These are phyloP conservation scores for Dinomys branickii DNA, from an alignment of 2,113 vertebrate genomes.

Conservation along the genomic window DNA sequence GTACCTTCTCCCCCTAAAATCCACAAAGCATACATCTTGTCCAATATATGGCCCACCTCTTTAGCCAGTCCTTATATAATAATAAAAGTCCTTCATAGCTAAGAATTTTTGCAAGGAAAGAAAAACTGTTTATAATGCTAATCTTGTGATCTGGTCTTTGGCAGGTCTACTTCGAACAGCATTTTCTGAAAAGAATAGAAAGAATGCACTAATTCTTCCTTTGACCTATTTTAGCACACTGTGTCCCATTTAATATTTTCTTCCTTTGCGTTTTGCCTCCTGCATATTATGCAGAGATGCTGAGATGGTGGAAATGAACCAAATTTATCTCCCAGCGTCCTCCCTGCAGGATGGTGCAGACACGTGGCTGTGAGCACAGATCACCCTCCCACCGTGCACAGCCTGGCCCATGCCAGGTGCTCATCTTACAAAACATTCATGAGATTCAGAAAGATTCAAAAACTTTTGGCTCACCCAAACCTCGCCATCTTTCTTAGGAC, in stretches of 20 bases:
- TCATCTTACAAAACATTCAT: neutral
- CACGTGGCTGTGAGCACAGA: neutral
- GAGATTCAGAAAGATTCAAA: neutral
- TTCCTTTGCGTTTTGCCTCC: slow-evolving; percentile 58
- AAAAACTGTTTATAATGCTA: neutral
- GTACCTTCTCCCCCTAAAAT: neutral
- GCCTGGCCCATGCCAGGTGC: neutral
- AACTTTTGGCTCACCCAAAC: neutral
- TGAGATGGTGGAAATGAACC: slow-evolving; percentile 68
- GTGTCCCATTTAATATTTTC: slow-evolving; percentile 68
- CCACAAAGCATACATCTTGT: neutral
- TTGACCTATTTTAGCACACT: slow-evolving; percentile 70
- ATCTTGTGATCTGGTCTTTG: slow-evolving; percentile 41
- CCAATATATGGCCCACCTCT: neutral
- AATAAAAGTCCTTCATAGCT: slow-evolving; percentile 10
- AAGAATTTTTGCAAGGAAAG: neutral
- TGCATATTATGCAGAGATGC: slow-evolving; percentile 60
- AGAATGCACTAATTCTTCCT: slow-evolving; percentile 20
- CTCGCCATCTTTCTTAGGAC: neutral
- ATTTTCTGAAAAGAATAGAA: slow-evolving; percentile 59
- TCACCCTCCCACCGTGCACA: neutral
- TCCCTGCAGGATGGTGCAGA: neutral
- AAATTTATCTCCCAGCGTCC: slow-evolving; percentile 58
- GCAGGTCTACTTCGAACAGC: slow-evolving; percentile 61
- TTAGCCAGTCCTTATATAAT: neutral